Base-by-base conservation (phyloP, 2,888 invertebrate species). In the Tetragnatha montana region DNA sequence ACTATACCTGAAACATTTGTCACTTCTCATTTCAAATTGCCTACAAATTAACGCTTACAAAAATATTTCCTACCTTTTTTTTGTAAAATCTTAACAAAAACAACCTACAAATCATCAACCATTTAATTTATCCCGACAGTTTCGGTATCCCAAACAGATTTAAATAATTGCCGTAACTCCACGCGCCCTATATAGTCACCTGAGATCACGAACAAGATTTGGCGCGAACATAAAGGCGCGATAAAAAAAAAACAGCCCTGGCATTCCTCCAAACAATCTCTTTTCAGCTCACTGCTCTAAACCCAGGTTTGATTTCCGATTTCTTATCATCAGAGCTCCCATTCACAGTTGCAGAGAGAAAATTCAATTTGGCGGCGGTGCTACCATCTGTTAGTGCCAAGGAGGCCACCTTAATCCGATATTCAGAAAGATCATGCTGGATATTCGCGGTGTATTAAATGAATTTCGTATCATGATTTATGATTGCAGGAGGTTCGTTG, bases 221-320 rank as follows among this genome's bases (percentile, higher is more conserved):
- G 8, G 2, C 35, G 35, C 4, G 35, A 1, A 60, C 12, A 60
- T 8, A 74, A 22, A 22, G 17, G 14, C 47, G 7, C 22, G 17
- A 74, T 35, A 3, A 10, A 35, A 47, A 19, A 6, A 70, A n/a
- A n/a, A n/a, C n/a, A n/a, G 8, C 51, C 22, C 35, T 82, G 82
- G 82, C 74, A 22, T 0, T 3, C 60, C 22, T 35, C 74, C 81
- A 51, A 50, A 74, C 60, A 51, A 82, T 82, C 74, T 35, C 51
- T 73, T 74, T 82, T 82, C 22, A 22, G 35, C 60, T 60, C 60
- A 35, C 17, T 51, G 51, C 6, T 60, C 74, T 51, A 82, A 82
- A 73, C 82, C 60, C n/a, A 12, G 14, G n/a, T 82, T 82, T 82
- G 82, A 82, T 82, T 82, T 82, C 74, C 74, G 60, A 82, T 82